phyloP scores from a whole-genome alignment of 2,888 invertebrate species.

The Polyploca ridens region DNA sequence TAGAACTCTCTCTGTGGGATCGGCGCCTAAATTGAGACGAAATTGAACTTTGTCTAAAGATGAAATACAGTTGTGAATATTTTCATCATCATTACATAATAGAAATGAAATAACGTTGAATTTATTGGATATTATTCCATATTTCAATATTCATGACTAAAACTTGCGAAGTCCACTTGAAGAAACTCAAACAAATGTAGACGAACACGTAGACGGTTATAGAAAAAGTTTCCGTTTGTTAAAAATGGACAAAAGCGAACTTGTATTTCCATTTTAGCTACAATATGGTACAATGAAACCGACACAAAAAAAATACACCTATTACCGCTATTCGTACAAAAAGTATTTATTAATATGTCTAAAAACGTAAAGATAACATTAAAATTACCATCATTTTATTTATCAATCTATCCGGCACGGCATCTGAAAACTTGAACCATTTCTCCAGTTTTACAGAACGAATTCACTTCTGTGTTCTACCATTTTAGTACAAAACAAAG shows the following conservation, averaged over 20 bases:
- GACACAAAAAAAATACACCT: not conserved
- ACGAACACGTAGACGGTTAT: constrained; percentile 47
- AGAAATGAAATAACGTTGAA: no score
- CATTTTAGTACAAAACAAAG: constrained; percentile 22
- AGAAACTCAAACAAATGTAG: constrained; percentile 53
- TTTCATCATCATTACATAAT: no score
- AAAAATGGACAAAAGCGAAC: constrained; percentile 39
- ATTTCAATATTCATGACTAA: no score
- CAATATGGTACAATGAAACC: constrained; percentile 15
- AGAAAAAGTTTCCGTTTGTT: constrained; percentile 34
- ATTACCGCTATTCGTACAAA: no score
- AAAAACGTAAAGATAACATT: no score
- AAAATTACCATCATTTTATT: no score
- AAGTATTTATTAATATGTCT: not conserved
- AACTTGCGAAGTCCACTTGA: not conserved
- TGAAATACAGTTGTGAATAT: no score
- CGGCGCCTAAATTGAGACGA: no score
- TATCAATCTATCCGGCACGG: no score
- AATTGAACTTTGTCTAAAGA: no score
- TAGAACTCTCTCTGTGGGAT: no score
- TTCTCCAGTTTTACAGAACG: not conserved
- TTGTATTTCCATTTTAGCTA: constrained; percentile 28
- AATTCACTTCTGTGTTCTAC: not conserved
- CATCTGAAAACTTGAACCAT: not conserved
- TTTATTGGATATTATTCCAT: no score